Conservation (phyloP, 2,888 invertebrate species). For the Galerucella calmariensis region DNA sequence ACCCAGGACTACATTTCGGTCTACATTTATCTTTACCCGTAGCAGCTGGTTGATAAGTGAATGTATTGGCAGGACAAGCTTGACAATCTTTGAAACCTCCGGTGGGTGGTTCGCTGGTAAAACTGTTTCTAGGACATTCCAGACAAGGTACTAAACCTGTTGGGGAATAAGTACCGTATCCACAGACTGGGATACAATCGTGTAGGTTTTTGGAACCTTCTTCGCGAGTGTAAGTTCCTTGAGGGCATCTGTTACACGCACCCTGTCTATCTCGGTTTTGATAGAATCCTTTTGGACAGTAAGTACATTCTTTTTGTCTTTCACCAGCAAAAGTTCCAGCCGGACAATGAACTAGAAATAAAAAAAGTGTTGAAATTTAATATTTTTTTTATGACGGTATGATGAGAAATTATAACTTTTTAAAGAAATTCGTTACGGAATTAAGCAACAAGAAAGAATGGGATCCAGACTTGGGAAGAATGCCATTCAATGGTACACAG, state of each 20-base stretch:
- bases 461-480: too few relatives aligned
- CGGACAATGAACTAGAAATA: conserved; percentile 86
- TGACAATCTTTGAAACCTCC: conserved; percentile 95
- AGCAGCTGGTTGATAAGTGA: conserved; percentile 92
- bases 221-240: conserved; percentile 92
- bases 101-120: conserved; percentile 86
- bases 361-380: not conserved
- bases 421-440: too few relatives aligned
- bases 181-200: conserved; percentile 94
- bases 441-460: too few relatives aligned
- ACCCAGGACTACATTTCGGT: conserved; percentile 89
- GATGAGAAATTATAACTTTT: too few relatives aligned
- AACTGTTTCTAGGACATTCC: conserved; percentile 93
- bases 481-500: too few relatives aligned
- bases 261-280: conserved; percentile 93
- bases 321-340: conserved; percentile 94
- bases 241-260: conserved; percentile 88
- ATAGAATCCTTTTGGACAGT: conserved; percentile 92
- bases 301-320: conserved; percentile 90
- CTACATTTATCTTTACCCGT: conserved; percentile 84
- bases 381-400: too few relatives aligned
- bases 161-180: conserved; percentile 95
- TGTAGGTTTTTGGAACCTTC: conserved; percentile 87
- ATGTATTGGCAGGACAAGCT: conserved; percentile 89
- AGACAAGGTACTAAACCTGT: conserved; percentile 93